A percentile compares a stretch with the other conserved stretches of the same genome.
Conservation (phyloP, 2,888 invertebrate species). For the Coelopa pilipes region DNA sequence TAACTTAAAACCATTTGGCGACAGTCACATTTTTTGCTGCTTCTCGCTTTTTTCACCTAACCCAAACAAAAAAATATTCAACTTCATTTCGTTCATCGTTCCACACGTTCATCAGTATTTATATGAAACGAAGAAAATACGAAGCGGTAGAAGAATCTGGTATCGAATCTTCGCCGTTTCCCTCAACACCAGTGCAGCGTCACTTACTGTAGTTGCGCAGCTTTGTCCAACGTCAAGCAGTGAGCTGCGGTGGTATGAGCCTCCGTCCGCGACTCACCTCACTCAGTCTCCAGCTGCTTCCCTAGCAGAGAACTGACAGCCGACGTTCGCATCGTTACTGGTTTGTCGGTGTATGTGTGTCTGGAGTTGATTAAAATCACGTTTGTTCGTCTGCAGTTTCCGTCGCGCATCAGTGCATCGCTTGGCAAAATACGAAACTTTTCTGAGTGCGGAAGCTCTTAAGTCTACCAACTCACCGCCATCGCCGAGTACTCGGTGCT, state of each 20-base stretch:
- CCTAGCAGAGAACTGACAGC: background rate
- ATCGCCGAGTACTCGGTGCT: background rate
- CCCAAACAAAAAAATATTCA: conserved; percentile 32
- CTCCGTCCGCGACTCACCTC: background rate
- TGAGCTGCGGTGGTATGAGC: background rate
- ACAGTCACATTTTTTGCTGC: no score
- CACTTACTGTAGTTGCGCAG: background rate
- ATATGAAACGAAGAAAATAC: background rate
- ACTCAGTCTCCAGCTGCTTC: conserved; percentile 24
- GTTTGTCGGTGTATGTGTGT: background rate
- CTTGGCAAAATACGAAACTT: background rate
- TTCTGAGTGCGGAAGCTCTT: background rate
- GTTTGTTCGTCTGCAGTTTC: background rate
- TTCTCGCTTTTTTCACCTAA: no score
- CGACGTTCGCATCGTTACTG: background rate
- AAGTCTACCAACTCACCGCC: background rate
- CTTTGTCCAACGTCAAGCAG: no score
- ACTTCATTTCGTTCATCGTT: background rate
- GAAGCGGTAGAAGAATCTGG: background rate
- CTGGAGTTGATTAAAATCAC: background rate
- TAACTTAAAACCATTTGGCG: no score
- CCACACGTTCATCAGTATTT: background rate
- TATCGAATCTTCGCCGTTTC: conserved; percentile 10
- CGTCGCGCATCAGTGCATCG: background rate
- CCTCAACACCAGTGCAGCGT: background rate